These are phyloP conservation scores for Dascyllus trimaculatus DNA, from an alignment of 2,113 vertebrate species.

Conservation along the genomic window DNA sequence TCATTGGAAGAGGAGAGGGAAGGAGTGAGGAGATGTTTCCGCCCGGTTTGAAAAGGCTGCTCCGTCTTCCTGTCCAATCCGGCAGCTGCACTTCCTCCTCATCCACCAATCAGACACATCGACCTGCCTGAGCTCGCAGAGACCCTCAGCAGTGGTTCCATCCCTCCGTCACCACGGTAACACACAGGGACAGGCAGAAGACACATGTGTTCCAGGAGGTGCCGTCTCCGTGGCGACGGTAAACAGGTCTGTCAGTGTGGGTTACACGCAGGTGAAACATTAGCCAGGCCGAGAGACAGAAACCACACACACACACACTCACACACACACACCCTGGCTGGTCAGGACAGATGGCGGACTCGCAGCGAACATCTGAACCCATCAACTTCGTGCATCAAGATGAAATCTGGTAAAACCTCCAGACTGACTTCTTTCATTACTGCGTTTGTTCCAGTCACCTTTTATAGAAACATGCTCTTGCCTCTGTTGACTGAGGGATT, in stretches of 20 bases:
- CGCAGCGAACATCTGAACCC: constrained; percentile 42
- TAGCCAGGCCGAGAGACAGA: constrained; percentile 27
- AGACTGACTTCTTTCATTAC: neutral
- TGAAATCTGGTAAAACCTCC: constrained; percentile 78
- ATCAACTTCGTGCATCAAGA: constrained; percentile 75
- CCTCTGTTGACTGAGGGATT: neutral
- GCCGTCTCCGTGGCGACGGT: constrained; percentile 64
- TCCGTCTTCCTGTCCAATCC: no score
- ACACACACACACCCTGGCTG: constrained; percentile 10
- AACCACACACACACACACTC: constrained; percentile 24
- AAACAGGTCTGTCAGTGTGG: constrained; percentile 67
- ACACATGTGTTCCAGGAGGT: constrained; percentile 41
- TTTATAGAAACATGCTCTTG: neutral
- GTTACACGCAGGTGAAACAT: constrained; percentile 71
- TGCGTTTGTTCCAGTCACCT: neutral
- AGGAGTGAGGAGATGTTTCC: no score
- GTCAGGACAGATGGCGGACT: constrained; percentile 64
- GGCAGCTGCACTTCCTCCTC: no score
- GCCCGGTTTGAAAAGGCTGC: no score
- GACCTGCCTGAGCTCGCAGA: neutral
- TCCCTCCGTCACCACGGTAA: constrained; percentile 24
- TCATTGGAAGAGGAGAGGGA: no score
- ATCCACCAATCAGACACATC: no score
- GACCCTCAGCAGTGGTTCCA: neutral
- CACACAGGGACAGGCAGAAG: constrained; percentile 5